phyloP scores from a whole-genome alignment of 2,113 vertebrate species.

The Rattus rattus region DNA sequence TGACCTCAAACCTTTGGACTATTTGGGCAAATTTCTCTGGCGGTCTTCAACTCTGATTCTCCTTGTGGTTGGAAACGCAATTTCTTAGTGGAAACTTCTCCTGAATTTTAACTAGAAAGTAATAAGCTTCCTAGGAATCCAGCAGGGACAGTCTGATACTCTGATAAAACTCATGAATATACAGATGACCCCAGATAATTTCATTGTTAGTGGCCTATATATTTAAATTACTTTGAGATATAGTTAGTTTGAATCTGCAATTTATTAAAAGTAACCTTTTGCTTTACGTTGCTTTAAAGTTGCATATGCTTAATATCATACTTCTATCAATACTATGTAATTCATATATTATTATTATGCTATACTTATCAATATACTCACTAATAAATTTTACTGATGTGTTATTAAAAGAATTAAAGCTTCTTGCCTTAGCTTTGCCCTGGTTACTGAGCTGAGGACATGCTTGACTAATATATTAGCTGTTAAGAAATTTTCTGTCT shows the following conservation, averaged over 20 bases:
- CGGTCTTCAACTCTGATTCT: not conserved
- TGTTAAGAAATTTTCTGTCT: not conserved
- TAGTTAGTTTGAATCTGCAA: not conserved
- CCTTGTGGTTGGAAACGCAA: not conserved
- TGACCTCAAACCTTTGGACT: conserved; percentile 7
- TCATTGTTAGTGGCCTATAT: not conserved
- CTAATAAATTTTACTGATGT: not conserved
- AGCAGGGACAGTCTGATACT: not conserved
- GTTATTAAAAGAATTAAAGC: not conserved
- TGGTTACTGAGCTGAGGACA: not conserved
- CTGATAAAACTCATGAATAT: not conserved
- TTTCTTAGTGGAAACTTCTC: conserved; percentile 30
- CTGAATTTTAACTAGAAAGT: conserved; percentile 39
- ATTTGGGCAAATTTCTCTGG: conserved; percentile 35
- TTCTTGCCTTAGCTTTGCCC: not conserved
- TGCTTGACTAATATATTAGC: not conserved
- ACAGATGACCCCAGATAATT: conserved; percentile 29
- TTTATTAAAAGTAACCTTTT: conserved; percentile 25
- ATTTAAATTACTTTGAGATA: conserved; percentile 40
- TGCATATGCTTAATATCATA: not conserved
- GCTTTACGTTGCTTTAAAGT: conserved; percentile 19
- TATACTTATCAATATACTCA: not conserved
- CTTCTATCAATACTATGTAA: not conserved
- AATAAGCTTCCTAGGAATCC: not conserved
- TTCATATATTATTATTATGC: not conserved